Evolutionary conservation across 2,113 vertebrate species (phyloP).

Genomic region (Mionectes macconnelli): DNA sequence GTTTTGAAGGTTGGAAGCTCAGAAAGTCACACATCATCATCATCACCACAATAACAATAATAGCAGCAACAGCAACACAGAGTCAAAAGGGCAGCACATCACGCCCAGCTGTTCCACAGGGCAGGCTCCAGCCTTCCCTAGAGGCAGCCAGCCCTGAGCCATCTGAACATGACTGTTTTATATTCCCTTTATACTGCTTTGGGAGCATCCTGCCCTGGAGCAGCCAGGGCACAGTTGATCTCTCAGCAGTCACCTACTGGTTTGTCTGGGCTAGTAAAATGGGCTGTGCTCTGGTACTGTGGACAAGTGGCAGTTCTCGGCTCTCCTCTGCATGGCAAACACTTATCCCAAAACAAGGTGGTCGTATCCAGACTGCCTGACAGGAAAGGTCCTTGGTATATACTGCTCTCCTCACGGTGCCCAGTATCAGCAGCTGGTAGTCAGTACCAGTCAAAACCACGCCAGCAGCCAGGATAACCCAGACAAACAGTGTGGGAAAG

Average conservation of each 20-base stretch:
- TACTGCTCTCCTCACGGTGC: rapidly evolving
- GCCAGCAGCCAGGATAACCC: neutral
- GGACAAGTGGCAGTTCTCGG: neutral
- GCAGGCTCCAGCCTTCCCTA: neutral
- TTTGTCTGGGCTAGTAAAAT: neutral
- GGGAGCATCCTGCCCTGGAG: neutral
- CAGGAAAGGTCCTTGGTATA: neutral
- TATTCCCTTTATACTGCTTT: neutral
- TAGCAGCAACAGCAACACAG: neutral
- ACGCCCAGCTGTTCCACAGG: neutral
- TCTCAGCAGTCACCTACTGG: neutral
- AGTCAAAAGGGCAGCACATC: neutral
- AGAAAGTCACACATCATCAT: neutral
- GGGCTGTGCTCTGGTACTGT: neutral
- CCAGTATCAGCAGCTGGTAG: neutral
- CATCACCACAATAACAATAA: neutral
- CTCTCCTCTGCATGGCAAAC: neutral
- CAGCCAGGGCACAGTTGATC: neutral
- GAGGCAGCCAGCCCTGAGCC: neutral
- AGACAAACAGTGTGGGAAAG: neutral
- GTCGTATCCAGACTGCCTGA: rapidly evolving
- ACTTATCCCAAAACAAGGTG: neutral
- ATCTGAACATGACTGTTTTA: neutral
- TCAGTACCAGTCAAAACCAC: neutral
- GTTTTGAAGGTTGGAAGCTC: neutral